phyloP scores from a whole-genome alignment of 1,140 invertebrate genomes.

The Saccostrea echinata region DNA sequence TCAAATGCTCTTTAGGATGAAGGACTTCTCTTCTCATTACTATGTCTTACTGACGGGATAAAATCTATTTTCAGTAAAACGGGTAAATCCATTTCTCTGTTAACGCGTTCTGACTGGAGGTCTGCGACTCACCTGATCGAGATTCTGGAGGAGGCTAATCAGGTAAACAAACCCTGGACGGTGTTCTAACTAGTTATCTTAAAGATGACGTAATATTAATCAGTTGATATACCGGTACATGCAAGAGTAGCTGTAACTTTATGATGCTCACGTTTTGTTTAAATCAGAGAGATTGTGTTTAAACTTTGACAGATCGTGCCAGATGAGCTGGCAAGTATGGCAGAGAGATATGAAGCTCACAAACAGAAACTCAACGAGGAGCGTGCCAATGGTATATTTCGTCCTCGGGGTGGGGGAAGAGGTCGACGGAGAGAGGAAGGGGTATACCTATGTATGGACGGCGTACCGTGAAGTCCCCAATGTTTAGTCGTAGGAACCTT shows the following conservation, averaged over 20 bases:
- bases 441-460: conserved; percentile 29
- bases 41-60: too few relatives aligned
- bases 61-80: conserved; percentile 81
- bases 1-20: too few relatives aligned
- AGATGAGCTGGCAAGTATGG: conserved; percentile 62
- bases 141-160: conserved; percentile 77
- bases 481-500: not conserved
- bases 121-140: conserved; percentile 77
- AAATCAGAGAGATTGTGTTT: not conserved
- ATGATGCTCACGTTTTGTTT: not conserved
- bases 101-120: conserved; percentile 77
- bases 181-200: too few relatives aligned
- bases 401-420: conserved; percentile 47
- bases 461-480: conserved; percentile 35
- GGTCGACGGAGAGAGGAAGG: conserved; percentile 47
- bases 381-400: conserved; percentile 45
- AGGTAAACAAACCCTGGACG: conserved; percentile 60
- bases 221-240: too few relatives aligned
- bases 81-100: conserved; percentile 77
- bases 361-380: conserved; percentile 56
- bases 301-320: conserved; percentile 59
- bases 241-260: too few relatives aligned
- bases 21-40: too few relatives aligned
- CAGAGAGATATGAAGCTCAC: conserved; percentile 55
- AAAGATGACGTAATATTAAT: too few relatives aligned